Evolutionary conservation across 2,113 vertebrate species (phyloP), one percentile per base, ranked within the genome.

Genomic region (Sphyrna mokarran): DNA sequence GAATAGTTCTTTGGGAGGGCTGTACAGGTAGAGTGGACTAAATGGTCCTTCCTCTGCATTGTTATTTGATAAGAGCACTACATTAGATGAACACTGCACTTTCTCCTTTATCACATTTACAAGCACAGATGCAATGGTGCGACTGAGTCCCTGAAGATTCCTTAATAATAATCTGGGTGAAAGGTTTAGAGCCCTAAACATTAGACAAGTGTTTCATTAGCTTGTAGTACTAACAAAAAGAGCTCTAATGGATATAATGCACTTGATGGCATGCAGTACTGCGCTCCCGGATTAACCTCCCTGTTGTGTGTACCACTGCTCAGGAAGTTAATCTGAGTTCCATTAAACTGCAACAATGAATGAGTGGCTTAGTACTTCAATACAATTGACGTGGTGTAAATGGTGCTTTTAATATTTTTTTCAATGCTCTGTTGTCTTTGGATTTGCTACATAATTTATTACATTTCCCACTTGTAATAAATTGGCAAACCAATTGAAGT

Each of bases 361-460:
- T 61, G 8, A 37, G n/a, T 66, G 89, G 22, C 89, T 37, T 37
- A 37, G 89, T 66, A 37, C 58, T 20, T 93, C 5, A 3, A 18
- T 37, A 7, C 20, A 37, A 93, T 68, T 20, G 61, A n/a, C 58
- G 37, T 37, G 29, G 20, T 66, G 61, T 66, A 66, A 93, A 66
- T 68, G 33, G 6, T 37, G n/a, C 63, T 63, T 93, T 93, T 66
- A 93, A 93, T 93, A 93, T 66, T 37, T 83, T 20, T 91, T 93
- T n/a, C 61, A 93, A 93, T 93, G 37, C 61, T 93, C 18, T 22
- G 89, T 1, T 91, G 18, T 93, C 58, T 66, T 91, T 40, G 33
- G n/a, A 91, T n/a, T 14, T 91, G 54, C n/a, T 22, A 37, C 63
- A 68, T 40, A 93, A 66, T 66, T 93, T 93, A 40, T 22, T 1